Evolutionary conservation across 2,113 vertebrate genomes (phyloP), one percentile per base, ranked within the genome.

Genomic region (Struthio camelus): DNA sequence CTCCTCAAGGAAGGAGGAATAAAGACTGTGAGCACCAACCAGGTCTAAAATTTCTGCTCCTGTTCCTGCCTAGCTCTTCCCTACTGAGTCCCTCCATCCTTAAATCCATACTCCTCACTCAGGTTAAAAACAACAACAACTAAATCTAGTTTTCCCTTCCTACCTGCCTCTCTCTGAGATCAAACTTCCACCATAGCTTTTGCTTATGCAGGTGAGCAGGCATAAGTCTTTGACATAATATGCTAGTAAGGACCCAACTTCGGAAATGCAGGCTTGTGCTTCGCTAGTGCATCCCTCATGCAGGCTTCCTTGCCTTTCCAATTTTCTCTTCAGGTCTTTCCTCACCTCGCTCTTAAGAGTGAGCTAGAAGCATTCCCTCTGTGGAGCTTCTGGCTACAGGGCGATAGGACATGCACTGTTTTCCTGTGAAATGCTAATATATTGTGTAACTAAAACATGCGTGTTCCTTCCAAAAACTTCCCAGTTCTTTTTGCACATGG

Each of bases 1-100:
- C 67, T 99, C 99, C 99, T 99, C 96, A 54, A 80, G 90, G 36
- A 71, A 40, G 44, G 46, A 82, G 28, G 92, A 16, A 79, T 30
- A 34, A 61, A 83, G 42, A 28, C 28, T 53, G 58, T 61, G 38
- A 91, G 11, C 58, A n/a, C 38, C 59, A 76, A 50, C 34, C 46
- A 90, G 80, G 34, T 30, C 61, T 80, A 80, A 80, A 0, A 10
- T n/a, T 83, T 73, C 66, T 46, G 78, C 22, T 94, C 36, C 53
- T 40, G 10, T 64, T 87, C 20, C 84, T 89, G 22, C 20, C 54
- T 66, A 32, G 14, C 32, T 91, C 32, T 79, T 62, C 56, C 20
- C 40, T 80, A 3, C 4, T 23, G 14, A 81, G 27, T 71, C 25
- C 24, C 19, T 84, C 46, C 16, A 54, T n/a, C 36, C 22, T 71